Evolutionary conservation across 2,888 invertebrate genomes (phyloP).

Genomic region (Conistra vaccinii): DNA sequence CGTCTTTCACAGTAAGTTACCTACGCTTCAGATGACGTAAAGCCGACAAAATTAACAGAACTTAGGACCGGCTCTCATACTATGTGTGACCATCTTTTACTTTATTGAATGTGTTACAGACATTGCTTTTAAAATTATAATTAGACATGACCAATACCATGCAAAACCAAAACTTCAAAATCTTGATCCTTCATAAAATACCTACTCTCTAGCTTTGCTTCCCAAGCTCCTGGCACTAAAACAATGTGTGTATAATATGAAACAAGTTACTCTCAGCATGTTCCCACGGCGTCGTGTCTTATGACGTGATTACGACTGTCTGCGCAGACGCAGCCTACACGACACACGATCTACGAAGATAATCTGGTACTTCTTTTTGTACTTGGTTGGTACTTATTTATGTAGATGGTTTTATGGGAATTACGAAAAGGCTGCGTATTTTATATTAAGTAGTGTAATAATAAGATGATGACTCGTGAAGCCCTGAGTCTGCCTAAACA

Average conservation of each 20-base stretch:
- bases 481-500: not conserved
- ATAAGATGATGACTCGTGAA: not conserved
- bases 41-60: not conserved
- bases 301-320: conserved; percentile 61
- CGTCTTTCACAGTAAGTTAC: not conserved
- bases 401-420: not conserved
- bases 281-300: conserved; percentile 62
- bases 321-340: conserved; percentile 50
- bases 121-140: not conserved
- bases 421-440: not conserved
- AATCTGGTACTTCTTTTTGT: conserved; percentile 32
- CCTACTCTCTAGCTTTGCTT: not conserved
- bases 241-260: conserved; percentile 50
- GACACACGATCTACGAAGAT: conserved; percentile 60
- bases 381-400: not conserved
- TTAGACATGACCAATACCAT: not conserved
- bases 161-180: not conserved
- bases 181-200: conserved; percentile 1
- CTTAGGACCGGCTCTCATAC: not conserved
- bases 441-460: not conserved
- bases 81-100: not conserved
- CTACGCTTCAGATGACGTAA: not conserved
- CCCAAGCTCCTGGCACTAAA: conserved; percentile 33
- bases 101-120: not conserved
- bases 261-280: conserved; percentile 42